phyloP scores from a whole-genome alignment of 2,797 vertebrate species.

The Sternarchorhynchus goeldii region DNA sequence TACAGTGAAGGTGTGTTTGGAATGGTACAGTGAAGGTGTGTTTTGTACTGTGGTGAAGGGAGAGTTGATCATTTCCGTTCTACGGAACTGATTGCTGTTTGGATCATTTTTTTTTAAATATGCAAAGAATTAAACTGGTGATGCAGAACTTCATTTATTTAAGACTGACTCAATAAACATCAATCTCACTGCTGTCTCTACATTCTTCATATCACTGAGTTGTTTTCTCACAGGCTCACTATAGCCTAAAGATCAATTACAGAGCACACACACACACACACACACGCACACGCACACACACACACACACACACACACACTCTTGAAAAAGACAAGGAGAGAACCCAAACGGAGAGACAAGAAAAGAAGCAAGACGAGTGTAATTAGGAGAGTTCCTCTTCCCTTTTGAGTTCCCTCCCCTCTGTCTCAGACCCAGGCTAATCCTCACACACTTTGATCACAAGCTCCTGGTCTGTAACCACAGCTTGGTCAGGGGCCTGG shows the following conservation, averaged over 20 bases:
- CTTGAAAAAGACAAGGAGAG: conserved; percentile 59
- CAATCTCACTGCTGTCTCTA: conserved; percentile 51
- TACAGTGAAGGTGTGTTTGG: too few species aligned
- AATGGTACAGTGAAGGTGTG: too few species aligned
- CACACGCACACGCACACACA: conserved; percentile 37
- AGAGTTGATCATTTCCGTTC: too few species aligned
- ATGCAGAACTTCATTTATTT: too few species aligned
- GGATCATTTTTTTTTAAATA: too few species aligned
- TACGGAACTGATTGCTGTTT: too few species aligned
- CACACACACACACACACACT: conserved; percentile 31
- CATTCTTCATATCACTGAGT: conserved; percentile 72
- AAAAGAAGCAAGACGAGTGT: conserved; percentile 67
- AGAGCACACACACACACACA: conserved; percentile 38
- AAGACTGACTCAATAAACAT: too few species aligned
- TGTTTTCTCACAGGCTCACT: conserved; percentile 73
- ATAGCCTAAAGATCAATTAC: conserved; percentile 73
- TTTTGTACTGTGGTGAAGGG: too few species aligned
- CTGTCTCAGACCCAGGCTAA: conserved; percentile 68
- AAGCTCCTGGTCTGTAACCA: conserved; percentile 72
- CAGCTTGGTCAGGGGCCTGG: conserved; percentile 55
- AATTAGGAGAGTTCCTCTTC: conserved; percentile 82
- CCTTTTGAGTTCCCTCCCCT: conserved; percentile 74
- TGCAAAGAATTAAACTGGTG: too few species aligned
- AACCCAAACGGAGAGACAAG: conserved; percentile 56
- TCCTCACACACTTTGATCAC: conserved; percentile 78